Conservation (phyloP, 37 sponge, comb jelly and placozoan genomes). For the Bolinopsis microptera region DNA sequence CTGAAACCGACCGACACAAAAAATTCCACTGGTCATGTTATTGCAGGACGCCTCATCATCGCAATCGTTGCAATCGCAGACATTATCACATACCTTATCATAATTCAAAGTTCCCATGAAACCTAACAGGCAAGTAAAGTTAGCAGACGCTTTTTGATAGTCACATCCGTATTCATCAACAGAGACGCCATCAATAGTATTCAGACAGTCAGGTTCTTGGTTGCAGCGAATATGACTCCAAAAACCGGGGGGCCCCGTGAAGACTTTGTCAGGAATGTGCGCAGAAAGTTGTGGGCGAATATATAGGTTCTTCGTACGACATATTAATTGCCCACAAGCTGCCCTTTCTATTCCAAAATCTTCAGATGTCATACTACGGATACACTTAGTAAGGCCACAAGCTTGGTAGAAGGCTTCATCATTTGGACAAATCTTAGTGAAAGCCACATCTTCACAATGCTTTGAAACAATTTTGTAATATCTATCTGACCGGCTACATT, state of each 20-base stretch:
- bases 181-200: neutral
- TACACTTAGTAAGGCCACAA: neutral
- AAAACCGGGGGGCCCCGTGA: neutral
- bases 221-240: neutral
- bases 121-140: too few species aligned
- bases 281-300: neutral
- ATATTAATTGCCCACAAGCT: neutral
- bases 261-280: neutral
- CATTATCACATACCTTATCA: neutral
- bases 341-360: neutral
- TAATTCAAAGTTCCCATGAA: too few species aligned
- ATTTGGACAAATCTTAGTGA: neutral
- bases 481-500: neutral
- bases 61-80: neutral
- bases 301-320: neutral
- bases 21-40: neutral
- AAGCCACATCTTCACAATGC: neutral
- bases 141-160: neutral
- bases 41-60: neutral
- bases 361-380: neutral
- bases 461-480: neutral
- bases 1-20: neutral
- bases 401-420: neutral
- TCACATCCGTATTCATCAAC: neutral
- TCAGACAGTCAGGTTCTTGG: neutral